Evolutionary conservation across 2,888 invertebrate genomes (phyloP).

Genomic region (Noctuana brunneofusca): DNA sequence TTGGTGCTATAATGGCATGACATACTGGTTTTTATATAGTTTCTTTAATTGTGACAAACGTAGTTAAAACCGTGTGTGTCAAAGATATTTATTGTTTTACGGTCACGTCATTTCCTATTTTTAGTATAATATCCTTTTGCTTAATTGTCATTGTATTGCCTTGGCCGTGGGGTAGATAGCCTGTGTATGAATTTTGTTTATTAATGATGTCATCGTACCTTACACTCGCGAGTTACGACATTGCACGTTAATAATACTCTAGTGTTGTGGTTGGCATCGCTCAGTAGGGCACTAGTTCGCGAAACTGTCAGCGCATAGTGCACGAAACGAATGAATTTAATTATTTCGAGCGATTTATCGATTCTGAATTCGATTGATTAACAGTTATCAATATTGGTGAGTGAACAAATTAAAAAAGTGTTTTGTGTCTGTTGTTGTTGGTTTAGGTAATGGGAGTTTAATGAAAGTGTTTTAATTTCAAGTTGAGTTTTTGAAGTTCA

Average conservation of each 20-base stretch:
- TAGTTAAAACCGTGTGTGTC: background rate
- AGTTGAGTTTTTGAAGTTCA: background rate
- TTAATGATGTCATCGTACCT: conserved; percentile 65
- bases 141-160: conserved; percentile 4
- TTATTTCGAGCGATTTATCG: conserved; percentile 23
- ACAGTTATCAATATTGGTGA: conserved; percentile 5
- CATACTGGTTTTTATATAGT: conserved; percentile 10
- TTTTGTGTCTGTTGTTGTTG: background rate
- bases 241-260: conserved; percentile 66
- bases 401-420: conserved; percentile 4
- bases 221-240: conserved; percentile 60
- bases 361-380: conserved; percentile 16
- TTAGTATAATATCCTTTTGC: conserved; percentile 2
- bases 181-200: conserved; percentile 54
- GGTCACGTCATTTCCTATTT: conserved; percentile 9
- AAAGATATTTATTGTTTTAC: background rate
- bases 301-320: conserved; percentile 49
- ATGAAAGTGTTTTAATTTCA: background rate
- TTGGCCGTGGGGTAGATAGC: conserved; percentile 38
- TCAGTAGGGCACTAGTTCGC: conserved; percentile 61
- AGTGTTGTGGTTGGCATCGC: conserved; percentile 65
- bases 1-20: conserved; percentile 28
- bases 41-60: conserved; percentile 2
- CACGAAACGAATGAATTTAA: conserved; percentile 42
- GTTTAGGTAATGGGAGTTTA: no score